Percentiles rank a stretch among this genome's conserved stretches.
These are phyloP conservation scores for Brachyistius frenatus DNA, from an alignment of 2,113 vertebrate genomes.

Conservation along the genomic window DNA sequence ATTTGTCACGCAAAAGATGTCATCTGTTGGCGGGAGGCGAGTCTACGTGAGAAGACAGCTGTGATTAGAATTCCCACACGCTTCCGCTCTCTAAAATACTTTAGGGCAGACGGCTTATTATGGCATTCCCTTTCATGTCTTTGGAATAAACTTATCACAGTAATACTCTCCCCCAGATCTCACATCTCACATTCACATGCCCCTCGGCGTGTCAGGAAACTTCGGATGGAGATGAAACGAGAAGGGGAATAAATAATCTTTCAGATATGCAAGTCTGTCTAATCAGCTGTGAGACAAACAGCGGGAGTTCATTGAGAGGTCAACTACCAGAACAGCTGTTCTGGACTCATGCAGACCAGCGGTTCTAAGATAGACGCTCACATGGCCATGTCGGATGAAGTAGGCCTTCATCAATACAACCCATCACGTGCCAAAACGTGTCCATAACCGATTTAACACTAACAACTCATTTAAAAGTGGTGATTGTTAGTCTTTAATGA, in stretches of 20 bases:
- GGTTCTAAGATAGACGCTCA: neutral
- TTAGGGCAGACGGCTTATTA: conserved; percentile 81
- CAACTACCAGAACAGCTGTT: conserved; percentile 53
- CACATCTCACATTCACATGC: conserved; percentile 76
- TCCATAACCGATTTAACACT: neutral
- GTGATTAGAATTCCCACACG: conserved; percentile 79
- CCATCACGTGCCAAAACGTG: neutral
- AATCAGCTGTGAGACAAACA: conserved; percentile 78
- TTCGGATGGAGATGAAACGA: conserved; percentile 82
- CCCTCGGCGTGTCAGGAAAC: conserved; percentile 79
- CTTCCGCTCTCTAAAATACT: conserved; percentile 74
- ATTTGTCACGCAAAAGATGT: conserved; percentile 76
- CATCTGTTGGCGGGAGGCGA: conserved; percentile 50
- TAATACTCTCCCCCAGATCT: conserved; percentile 80
- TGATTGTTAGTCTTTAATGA: too few species aligned
- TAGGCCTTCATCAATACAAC: neutral
- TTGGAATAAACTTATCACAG: conserved; percentile 83
- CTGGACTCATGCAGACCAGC: conserved; percentile 11
- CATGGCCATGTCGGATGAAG: neutral
- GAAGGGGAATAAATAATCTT: conserved; percentile 72
- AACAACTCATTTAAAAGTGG: neutral
- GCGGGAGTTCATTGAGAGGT: conserved; percentile 78
- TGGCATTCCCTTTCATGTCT: conserved; percentile 85
- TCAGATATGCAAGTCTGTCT: conserved; percentile 77
- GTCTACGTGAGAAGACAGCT: conserved; percentile 71